Evolutionary conservation across 2,888 invertebrate species (phyloP).

Genomic region (Ethmia dodecea): DNA sequence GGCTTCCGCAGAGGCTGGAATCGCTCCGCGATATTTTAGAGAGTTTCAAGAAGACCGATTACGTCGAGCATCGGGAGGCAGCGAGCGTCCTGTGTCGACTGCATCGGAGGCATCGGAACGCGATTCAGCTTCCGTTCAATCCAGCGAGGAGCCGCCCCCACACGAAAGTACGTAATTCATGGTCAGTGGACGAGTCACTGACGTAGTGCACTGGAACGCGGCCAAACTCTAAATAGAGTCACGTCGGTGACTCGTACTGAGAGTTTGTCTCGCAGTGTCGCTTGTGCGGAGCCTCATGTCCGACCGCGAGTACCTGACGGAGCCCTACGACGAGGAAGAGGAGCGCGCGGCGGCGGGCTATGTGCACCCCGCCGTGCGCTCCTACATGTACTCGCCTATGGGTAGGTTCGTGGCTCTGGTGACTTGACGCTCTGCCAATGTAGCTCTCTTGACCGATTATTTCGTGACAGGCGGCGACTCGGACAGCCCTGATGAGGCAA

Average conservation of each 20-base stretch:
- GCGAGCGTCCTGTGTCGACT: conserved; percentile 67
- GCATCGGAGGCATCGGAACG: conserved; percentile 69
- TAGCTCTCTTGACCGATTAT: conserved; percentile 40
- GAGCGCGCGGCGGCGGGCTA: conserved; percentile 60
- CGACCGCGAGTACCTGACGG: conserved; percentile 72
- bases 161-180: conserved; percentile 69
- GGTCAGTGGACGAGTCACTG: conserved; percentile 61
- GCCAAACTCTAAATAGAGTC: conserved; percentile 74
- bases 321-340: conserved; percentile 66
- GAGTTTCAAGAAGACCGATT: conserved; percentile 44
- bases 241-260: conserved; percentile 64
- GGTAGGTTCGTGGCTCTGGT: conserved; percentile 50
- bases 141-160: conserved; percentile 72
- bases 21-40: conserved; percentile 35
- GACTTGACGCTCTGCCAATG: conserved; percentile 37
- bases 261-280: conserved; percentile 73
- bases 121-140: conserved; percentile 70
- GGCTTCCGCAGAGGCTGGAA: conserved; percentile 41
- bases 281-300: conserved; percentile 69
- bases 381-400: conserved; percentile 75
- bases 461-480: conserved; percentile 76
- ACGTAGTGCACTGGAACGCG: conserved; percentile 68
- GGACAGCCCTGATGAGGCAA: conserved; percentile 80
- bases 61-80: conserved; percentile 54
- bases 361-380: conserved; percentile 71